Conservation (phyloP, 2,797 vertebrate genomes). For the Sitta carolinensis region DNA sequence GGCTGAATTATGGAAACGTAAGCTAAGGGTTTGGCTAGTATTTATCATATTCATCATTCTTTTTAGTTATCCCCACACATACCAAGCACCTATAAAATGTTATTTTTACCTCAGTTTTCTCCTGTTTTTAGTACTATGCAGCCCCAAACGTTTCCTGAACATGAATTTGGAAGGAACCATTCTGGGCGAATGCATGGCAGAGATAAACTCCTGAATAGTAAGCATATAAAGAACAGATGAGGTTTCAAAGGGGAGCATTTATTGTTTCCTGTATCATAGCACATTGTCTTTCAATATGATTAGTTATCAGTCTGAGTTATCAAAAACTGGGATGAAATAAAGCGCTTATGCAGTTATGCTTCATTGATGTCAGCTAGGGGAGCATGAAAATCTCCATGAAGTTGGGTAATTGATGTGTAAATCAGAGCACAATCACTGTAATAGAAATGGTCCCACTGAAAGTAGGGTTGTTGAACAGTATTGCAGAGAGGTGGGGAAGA, state of each 20-base stretch:
- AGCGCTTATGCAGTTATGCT: conserved; percentile 72
- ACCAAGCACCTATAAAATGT: neutral
- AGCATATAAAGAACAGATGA: conserved; percentile 60
- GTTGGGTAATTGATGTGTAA: conserved; percentile 81
- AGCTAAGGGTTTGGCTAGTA: conserved; percentile 7
- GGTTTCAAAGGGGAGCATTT: conserved; percentile 72
- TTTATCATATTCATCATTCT: neutral
- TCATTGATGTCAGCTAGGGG: conserved; percentile 77
- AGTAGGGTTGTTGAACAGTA: conserved; percentile 72
- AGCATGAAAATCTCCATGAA: conserved; percentile 79
- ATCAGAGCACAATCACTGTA: conserved; percentile 80
- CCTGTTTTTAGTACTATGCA: neutral
- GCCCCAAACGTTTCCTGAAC: neutral
- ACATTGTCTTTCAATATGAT: conserved; percentile 74
- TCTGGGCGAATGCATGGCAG: conserved; percentile 47
- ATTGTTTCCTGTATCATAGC: conserved; percentile 72
- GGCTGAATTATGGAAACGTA: conserved; percentile 1
- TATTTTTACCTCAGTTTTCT: neutral
- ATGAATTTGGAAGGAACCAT: neutral
- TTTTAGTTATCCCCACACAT: neutral
- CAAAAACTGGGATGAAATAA: conserved; percentile 77
- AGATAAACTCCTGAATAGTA: conserved; percentile 61
- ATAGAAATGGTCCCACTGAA: conserved; percentile 79
- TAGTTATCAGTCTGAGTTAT: conserved; percentile 76
- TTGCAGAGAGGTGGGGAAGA: conserved; percentile 52